Evolutionary conservation across 2,113 vertebrate species (phyloP), one percentile per base, ranked within the genome.

Genomic region (Nycticorax nycticorax): DNA sequence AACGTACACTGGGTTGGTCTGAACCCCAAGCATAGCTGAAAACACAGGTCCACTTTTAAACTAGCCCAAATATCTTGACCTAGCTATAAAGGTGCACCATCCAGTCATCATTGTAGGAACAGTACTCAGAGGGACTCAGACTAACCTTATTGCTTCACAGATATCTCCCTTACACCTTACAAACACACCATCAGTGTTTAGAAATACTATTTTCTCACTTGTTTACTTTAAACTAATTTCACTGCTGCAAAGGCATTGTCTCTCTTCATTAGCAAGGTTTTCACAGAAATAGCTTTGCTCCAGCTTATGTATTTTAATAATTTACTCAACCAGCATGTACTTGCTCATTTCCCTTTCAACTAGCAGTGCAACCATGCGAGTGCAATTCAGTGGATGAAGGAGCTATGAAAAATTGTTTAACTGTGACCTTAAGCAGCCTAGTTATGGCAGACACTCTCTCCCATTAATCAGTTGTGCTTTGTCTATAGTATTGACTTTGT

Each of bases 331-430:
- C n/a, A 82, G 33, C 73, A 63, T 11, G 20, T 91, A 69, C 20
- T 78, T 37, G 41, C 37, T 83, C 53, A 88, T 91, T 95, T 96
- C 37, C 64, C 77, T 92, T 97, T 89, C 83, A 92, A 66, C 89
- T 76, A 83, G 28, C 28, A 50, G 16, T 45, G 37, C 84, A 89
- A 20, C 84, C 45, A 56, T 43, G 48, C 1, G 0, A 87, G n/a
- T 35, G 22, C 37, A 92, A 72, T 76, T 69, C 77, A 85, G 55
- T 67, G 41, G 68, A 81, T 89, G 85, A 93, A 84, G 43, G 17
- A 66, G n/a, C 66, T 91, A 63, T 55, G 45, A 96, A 94, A 93
- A 92, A 78, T 56, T 72, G 56, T 71, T 93, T 85, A 91, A 87
- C 53, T 76, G 56, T 87, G 74, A 96, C 91, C 77, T 93, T 91